A percentile compares a stretch with the other conserved stretches of the same genome.
Evolutionary conservation across 2,888 invertebrate genomes (phyloP).

Genomic region (Physocephala rufipes): DNA sequence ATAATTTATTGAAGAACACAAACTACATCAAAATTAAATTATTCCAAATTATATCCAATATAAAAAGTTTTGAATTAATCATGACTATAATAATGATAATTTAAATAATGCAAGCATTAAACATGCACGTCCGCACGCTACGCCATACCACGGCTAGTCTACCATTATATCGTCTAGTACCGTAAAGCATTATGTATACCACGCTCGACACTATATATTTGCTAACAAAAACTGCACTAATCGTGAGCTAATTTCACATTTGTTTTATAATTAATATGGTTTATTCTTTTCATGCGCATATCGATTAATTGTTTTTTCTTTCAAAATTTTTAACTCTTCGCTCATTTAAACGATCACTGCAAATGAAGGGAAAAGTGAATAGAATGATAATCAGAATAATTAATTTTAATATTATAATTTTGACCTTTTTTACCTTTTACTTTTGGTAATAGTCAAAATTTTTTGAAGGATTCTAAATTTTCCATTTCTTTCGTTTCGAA

Average conservation of each 20-base stretch:
- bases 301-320: conserved; percentile 2
- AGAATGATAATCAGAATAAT: too few relatives aligned
- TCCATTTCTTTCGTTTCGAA: too few relatives aligned
- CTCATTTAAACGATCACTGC: too few relatives aligned
- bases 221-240: conserved; percentile 31
- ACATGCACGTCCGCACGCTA: background rate
- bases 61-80: too few relatives aligned
- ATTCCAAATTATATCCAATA: background rate
- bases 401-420: too few relatives aligned
- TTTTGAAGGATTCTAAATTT: too few relatives aligned
- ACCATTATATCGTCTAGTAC: conserved; percentile 5
- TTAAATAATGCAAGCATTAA: conserved; percentile 12
- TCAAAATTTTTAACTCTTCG: too few relatives aligned
- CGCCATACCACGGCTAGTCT: background rate
- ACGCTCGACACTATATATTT: conserved; percentile 5
- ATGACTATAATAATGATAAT: background rate
- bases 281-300: background rate
- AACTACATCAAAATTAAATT: conserved; percentile 31
- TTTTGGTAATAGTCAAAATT: too few relatives aligned
- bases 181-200: background rate
- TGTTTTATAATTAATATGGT: conserved; percentile 17
- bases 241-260: conserved; percentile 18
- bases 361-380: too few relatives aligned
- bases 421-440: too few relatives aligned
- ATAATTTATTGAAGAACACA: conserved; percentile 35